A percentile compares a stretch with the other conserved stretches of the same genome.
Evolutionary conservation across 2,113 vertebrate species (phyloP).

Genomic region (Canis aureus): DNA sequence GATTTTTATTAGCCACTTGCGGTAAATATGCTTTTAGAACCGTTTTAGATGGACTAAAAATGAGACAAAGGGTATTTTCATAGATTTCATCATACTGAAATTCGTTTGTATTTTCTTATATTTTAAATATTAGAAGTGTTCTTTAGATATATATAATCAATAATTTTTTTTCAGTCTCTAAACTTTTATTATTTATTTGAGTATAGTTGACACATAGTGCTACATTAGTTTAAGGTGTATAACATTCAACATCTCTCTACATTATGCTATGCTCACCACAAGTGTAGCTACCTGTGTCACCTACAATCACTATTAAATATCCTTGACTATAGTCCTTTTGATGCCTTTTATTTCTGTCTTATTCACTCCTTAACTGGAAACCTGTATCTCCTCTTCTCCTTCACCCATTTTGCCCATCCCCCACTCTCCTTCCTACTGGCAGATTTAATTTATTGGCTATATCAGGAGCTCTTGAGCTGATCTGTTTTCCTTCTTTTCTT

Average conservation of each 20-base stretch:
- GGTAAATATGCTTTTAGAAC: not conserved
- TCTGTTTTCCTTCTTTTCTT: not conserved
- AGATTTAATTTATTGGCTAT: not conserved
- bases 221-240: not conserved
- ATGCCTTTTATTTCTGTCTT: not conserved
- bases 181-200: not conserved
- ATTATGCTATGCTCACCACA: not conserved
- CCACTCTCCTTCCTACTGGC: not conserved
- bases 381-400: not conserved
- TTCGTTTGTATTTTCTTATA: not conserved
- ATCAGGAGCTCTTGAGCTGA: not conserved
- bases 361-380: not conserved
- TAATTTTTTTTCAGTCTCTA: not conserved
- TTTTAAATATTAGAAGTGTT: conserved; percentile 7
- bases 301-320: not conserved
- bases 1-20: conserved; percentile 5
- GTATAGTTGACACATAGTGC: not conserved
- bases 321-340: not conserved
- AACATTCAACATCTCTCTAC: not conserved
- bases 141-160: not conserved
- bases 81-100: not conserved
- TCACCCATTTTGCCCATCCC: not conserved
- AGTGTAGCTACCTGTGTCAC: not conserved
- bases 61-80: not conserved
- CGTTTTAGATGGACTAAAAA: conserved; percentile 28